Conservation (phyloP, 2,888 invertebrate genomes). For the Ypsolopha scabrella region DNA sequence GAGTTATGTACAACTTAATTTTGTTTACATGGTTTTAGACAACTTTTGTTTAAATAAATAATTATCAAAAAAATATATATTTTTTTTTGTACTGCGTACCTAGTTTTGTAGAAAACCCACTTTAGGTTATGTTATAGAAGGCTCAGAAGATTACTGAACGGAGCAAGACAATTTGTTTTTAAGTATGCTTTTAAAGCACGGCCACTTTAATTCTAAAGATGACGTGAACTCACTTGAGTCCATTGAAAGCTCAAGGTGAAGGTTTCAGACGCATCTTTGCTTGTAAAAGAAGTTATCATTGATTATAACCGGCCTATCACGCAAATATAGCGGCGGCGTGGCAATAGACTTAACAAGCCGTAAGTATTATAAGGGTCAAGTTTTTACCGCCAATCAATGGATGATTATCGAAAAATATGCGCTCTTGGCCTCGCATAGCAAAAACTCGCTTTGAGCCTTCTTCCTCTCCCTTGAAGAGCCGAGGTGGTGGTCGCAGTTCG, state of each 20-base stretch:
- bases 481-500: conserved; percentile 46
- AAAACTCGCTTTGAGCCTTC: conserved; percentile 54
- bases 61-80: conserved; percentile 6
- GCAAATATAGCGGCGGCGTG: conserved; percentile 5
- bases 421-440: conserved; percentile 52
- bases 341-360: conserved; percentile 2
- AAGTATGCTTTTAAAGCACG: no score
- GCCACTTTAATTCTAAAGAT: not conserved
- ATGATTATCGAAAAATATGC: conserved; percentile 20
- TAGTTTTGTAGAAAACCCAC: no score
- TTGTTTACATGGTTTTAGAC: not conserved
- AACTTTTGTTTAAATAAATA: conserved; percentile 5
- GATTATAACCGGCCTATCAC: not conserved
- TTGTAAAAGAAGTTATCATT: not conserved
- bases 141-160: not conserved
- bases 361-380: not conserved
- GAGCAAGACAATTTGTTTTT: no score
- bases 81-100: not conserved
- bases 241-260: conserved; percentile 21
- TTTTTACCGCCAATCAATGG: not conserved
- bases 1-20: conserved; percentile 1
- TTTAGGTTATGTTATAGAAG: no score
- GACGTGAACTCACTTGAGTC: conserved; percentile 1
- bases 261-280: conserved; percentile 7
- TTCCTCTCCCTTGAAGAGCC: conserved; percentile 58